phyloP scores from a whole-genome alignment of 2,888 invertebrate species.

The Fissipunctia ypsillon region DNA sequence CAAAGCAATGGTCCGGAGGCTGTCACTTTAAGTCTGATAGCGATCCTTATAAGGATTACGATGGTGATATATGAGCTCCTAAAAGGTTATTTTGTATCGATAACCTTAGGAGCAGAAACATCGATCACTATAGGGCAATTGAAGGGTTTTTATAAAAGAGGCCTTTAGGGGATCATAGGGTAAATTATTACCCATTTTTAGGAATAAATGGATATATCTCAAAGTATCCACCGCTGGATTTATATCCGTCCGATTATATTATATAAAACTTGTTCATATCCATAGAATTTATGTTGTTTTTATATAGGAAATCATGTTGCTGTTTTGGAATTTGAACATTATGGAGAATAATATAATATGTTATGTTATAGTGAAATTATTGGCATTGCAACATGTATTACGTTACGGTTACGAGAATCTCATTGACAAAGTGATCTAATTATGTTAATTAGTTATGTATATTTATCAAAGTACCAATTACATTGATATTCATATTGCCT shows the following conservation, averaged over 20 bases:
- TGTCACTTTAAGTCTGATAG: neutral
- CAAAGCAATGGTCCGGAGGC: neutral
- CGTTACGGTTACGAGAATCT: neutral
- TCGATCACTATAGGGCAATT: constrained; percentile 47
- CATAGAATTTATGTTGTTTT: neutral
- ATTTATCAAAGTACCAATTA: neutral
- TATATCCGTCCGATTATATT: neutral
- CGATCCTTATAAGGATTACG: constrained; percentile 26
- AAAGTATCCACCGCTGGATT: constrained; percentile 4
- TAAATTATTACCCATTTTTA: constrained; percentile 19
- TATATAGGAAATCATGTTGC: neutral
- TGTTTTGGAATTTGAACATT: constrained; percentile 5
- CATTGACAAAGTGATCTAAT: neutral
- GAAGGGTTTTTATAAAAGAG: constrained; percentile 33
- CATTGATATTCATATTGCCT: neutral
- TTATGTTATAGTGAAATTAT: neutral
- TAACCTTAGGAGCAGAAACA: constrained; percentile 42
- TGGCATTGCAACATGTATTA: constrained; percentile 4
- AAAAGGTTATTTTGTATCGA: constrained; percentile 47
- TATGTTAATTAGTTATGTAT: neutral
- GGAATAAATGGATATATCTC: constrained; percentile 16
- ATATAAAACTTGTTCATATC: neutral
- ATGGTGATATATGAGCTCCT: constrained; percentile 31
- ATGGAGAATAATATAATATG: constrained; percentile 4
- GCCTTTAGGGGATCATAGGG: constrained; percentile 31